Base-by-base conservation (phyloP, 2,888 invertebrate genomes). In the Troides helena region DNA sequence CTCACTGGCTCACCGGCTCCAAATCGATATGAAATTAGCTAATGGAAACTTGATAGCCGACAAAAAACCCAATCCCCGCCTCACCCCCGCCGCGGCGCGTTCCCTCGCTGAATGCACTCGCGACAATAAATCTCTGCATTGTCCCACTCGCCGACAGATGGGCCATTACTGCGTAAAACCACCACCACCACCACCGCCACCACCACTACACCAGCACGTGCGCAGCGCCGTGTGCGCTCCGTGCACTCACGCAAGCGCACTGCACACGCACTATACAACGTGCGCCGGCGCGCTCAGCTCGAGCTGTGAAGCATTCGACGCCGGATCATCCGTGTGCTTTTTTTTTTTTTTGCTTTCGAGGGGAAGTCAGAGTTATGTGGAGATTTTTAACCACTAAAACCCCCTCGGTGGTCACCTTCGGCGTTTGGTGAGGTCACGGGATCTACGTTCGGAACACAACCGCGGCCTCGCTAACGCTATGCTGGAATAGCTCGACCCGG, bases 11-110 rank as follows among this genome's bases (percentile, higher is more conserved):
- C 78, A 78, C 70, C 75, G 70, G 70, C 30, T 59, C 58, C 77
- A 81, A 84, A 85, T 85, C 91, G 87, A 91, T 90, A 88, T 80
- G 85, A 87, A 90, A 92, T 92, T 92, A 92, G 90, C 90, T 91
- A 92, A 92, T 91, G 91, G 90, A 91, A 92, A 91, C 88, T 90
- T 91, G 92, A 92, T 91, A 89, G 90, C 86, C 82, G 76, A 79
- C 89, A 89, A 90, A 91, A 90, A 91, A 90, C 82, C 76, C 81
- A 82, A 84, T 83, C 85, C 86, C 85, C 83, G 80, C 85, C 85
- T 86, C 81, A 82, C 86, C 81, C 84, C 83, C 85, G 87, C 86
- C 87, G 84, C 86, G 21, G 21, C 83, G 86, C 86, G 79, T 85
- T 86, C 80, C 82, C 86, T 81, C 81, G 81, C 84, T 83, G 85